Evolutionary conservation across 2,888 invertebrate species (phyloP).

Genomic region (Synanthedon formicaeformis): DNA sequence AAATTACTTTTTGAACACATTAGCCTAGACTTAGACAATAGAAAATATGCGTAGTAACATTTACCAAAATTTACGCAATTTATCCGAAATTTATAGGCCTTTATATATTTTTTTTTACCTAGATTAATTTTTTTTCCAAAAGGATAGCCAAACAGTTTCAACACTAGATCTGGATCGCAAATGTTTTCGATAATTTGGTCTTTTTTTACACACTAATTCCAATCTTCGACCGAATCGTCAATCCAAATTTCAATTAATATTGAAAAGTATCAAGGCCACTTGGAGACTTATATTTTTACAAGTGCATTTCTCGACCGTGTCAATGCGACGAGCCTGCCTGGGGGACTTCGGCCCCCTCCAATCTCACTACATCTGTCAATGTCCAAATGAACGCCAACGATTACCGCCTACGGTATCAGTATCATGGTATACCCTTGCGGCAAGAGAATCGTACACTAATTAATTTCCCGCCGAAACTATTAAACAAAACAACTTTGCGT

Average conservation of each 20-base stretch:
- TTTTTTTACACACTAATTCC: slow-evolving; percentile 64
- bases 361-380: slow-evolving; percentile 18
- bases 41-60: slow-evolving; percentile 71
- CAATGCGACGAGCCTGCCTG: slow-evolving; percentile 43
- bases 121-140: slow-evolving; percentile 63
- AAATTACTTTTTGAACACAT: slow-evolving; percentile 79
- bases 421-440: slow-evolving; percentile 65
- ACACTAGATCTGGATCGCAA: slow-evolving; percentile 60
- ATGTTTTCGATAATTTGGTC: slow-evolving; percentile 61
- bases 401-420: slow-evolving; percentile 54
- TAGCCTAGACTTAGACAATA: slow-evolving; percentile 76
- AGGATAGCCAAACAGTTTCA: slow-evolving; percentile 67
- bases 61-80: slow-evolving; percentile 69
- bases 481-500: slow-evolving; percentile 43
- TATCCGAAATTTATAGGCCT: slow-evolving; percentile 66
- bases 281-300: slow-evolving; percentile 57
- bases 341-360: slow-evolving; percentile 15
- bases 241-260: slow-evolving; percentile 62
- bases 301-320: slow-evolving; percentile 39
- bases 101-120: slow-evolving; percentile 49
- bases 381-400: slow-evolving; percentile 37
- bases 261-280: slow-evolving; percentile 70
- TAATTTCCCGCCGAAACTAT: slow-evolving; percentile 58
- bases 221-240: slow-evolving; percentile 64
- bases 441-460: slow-evolving; percentile 46